These are phyloP conservation scores for Botia almorhae DNA, from an alignment of 2,797 vertebrate genomes.

Conservation along the genomic window DNA sequence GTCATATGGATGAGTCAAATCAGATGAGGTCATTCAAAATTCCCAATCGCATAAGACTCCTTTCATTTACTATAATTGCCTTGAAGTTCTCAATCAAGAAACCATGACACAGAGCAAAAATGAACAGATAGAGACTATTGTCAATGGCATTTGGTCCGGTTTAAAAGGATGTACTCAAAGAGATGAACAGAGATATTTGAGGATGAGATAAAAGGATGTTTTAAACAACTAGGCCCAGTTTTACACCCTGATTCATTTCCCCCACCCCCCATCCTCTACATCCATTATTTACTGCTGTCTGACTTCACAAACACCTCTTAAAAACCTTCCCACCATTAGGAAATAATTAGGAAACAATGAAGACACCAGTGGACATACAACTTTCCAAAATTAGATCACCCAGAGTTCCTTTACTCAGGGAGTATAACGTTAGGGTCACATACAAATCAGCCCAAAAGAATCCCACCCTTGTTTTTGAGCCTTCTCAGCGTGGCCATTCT, in stretches of 20 bases:
- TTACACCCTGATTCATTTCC: conserved; percentile 1
- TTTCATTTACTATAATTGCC: conserved; percentile 35
- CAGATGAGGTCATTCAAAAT: conserved; percentile 24
- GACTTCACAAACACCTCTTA: background rate
- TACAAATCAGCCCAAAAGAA: conserved; percentile 43
- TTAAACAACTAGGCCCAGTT: background rate
- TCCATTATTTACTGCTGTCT: background rate
- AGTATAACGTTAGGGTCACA: conserved; percentile 39
- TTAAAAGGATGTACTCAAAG: conserved; percentile 27
- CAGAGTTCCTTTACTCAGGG: conserved; percentile 21
- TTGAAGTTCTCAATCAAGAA: conserved; percentile 16
- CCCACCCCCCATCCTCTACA: conserved; percentile 1
- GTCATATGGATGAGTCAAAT: conserved; percentile 37
- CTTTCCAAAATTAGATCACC: background rate
- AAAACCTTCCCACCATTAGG: conserved; percentile 12
- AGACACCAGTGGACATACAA: conserved; percentile 5
- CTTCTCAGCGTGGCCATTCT: conserved; percentile 38
- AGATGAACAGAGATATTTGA: conserved; percentile 37
- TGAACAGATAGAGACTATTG: conserved; percentile 40
- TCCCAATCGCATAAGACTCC: background rate
- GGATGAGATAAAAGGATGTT: conserved; percentile 1
- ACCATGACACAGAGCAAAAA: conserved; percentile 12
- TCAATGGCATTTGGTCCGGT: background rate
- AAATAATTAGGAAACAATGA: background rate
- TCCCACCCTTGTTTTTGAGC: conserved; percentile 27